Evolutionary conservation across 2,797 vertebrate species (phyloP), one percentile per base, ranked within the genome.

Genomic region (Falco columbarius): DNA sequence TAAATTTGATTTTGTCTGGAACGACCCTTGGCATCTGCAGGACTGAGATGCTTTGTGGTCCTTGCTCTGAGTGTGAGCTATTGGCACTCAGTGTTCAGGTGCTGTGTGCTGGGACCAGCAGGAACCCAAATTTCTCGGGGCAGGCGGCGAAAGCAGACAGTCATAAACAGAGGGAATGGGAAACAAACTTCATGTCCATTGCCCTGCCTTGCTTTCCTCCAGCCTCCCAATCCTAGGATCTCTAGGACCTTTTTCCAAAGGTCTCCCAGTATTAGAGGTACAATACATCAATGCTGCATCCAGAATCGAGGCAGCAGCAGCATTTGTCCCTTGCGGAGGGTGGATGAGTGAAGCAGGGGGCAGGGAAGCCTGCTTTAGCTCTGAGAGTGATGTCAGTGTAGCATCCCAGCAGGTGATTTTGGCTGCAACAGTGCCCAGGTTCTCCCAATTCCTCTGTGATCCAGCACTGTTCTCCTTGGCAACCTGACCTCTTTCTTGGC

Each of bases 221-320:
- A 87, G 24, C 16, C 5, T 10, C 10, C 13, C 14, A 27, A 12
- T 23, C 7, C 38, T 20, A 21, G 62, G 19, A 42, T 23, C 18
- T 71, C 15, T 11, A 12, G n/a, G 24, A 47, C 19, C 19, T 24
- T 26, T 66, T 59, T 3, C 67, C 23, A 59, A 36, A 23, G 13
- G 5, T 55, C 67, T 66, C 42, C 38, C 21, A 10, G 56, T 29
- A 8, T 40, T 9, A 32, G 59, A 49, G 36, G 23, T 22, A 10
- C 0, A 2, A 13, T 4, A 34, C 38, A 24, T 24, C 18, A 3
- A 0, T 34, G 54, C 32, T 51, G 40, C n/a, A 14, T 2, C 9
- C 19, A 7, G 63, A 61, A 10, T 8, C 26, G 26, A 65, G 65
- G 59, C 46, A 66, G 75, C 46, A 47, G 63, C 12, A 6, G 18